Base-by-base conservation (phyloP, 2,797 vertebrate genomes). In the Coccyzus lansbergi region DNA sequence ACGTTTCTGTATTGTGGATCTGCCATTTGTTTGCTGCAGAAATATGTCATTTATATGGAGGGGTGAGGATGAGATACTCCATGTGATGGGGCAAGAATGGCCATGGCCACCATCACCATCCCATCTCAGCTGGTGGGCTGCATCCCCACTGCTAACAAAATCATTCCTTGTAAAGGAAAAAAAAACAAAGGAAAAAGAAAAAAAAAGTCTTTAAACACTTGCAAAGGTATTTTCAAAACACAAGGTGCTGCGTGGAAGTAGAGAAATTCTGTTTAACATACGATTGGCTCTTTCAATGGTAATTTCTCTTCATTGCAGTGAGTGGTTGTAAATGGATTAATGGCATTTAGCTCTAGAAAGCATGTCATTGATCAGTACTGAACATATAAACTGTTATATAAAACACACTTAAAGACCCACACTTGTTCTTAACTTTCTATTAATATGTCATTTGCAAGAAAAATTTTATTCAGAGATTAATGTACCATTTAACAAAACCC, bases 81-180 rank as follows among this genome's bases (percentile, higher is more conserved):
- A 93, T 93, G 93, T 11, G 97, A 98, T 81, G 96, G 97, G 90
- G 97, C 69, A 97, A 97, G 97, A 94, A 96, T 98, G 97, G 95
- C 98, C 97, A 95, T 78, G 95, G 97, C 97, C 93, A 96, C 94
- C 97, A 96, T 96, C 97, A 96, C 97, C 97, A 88, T 97, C 97
- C 97, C 92, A 96, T 95, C 97, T 97, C 26, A 52, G 26, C 51
- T 16, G 15, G 8, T 96, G 96, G 97, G 97, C 96, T 90, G 97
- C 69, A 89, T 70, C 68, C 77, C 77, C 80, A 88, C 70, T 95
- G 96, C 96, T 97, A 96, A 96, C 97, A 97, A 86, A 97, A 90
- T 91, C 93, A 52, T 64, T 74, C 46, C 53, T 85, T 90, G 55
- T 56, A 86, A 92, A 68, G 58, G 4, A 55, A 93, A 88, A 70